Evolutionary conservation across 2,888 invertebrate genomes (phyloP), one percentile per base, ranked within the genome.

Genomic region (Drosophila setosimentum): DNA sequence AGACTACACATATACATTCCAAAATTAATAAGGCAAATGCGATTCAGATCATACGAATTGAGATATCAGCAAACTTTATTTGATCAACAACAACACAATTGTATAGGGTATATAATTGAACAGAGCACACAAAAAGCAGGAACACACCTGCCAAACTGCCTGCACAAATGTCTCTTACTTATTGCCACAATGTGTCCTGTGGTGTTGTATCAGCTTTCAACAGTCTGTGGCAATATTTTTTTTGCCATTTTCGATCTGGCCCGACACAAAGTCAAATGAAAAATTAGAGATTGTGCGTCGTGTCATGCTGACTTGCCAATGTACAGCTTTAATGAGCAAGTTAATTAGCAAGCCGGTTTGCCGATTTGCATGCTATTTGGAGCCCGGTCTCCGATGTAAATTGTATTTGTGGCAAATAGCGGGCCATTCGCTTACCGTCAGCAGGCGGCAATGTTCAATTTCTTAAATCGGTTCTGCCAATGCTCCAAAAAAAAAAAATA

Each of bases 261-360:
- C 59, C 2, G 1, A 45, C 35, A 57, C 21, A 65, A 71, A 78
- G 74, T 77, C 74, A 70, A 33, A 61, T 13, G 21, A 32, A 13
- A 51, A 55, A 42, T 37, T 29, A 83, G 81, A 71, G 80, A 65
- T 58, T 67, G 60, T 30, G 51, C n/a, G 51, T 62, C 53, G 48
- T 64, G 76, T 83, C 82, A 80, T 86, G 86, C 73, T 83, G 83
- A 80, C 68, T 80, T 64, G 73, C 62, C 71, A 69, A 75, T 75
- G 82, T 75, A 80, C 73, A 66, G 67, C 76, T 74, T 80, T 82
- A 86, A 88, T 86, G 82, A 74, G 74, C 77, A 70, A 73, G 80
- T 73, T 80, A 86, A 88, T 86, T 88, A 82, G 73, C 65, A 65
- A 58, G 40, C 40, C 57, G 66, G 37, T 27, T 16, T 37, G 13